Base-by-base conservation (phyloP, 92 coral and sea anemone species). In the Porites divaricata region DNA sequence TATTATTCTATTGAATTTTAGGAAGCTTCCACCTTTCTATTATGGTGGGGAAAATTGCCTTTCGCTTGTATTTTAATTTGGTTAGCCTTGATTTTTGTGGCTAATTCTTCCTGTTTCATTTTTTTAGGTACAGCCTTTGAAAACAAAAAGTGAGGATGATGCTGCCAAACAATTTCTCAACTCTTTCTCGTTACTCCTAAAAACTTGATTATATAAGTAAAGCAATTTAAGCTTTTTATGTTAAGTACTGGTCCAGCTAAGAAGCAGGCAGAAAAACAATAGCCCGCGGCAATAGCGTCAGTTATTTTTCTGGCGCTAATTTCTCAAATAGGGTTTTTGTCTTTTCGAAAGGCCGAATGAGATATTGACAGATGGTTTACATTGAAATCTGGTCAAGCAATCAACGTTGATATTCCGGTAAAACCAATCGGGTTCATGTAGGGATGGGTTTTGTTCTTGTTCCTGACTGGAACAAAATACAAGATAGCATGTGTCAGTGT, bases 61-160 rank as follows among this genome's bases (percentile, higher is more conserved):
- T 35, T 35, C 45, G 45, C 45, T 35, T 35, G 0, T 35, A 35
- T 35, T 35, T 4, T 0, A 35, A 35, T 35, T 4, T 35, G 45
- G 45, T 35, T 35, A 35, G 45, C 45, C 45, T 35, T 35, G 0
- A 35, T 0, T 35, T 35, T 35, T 35, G 45, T 35, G 45, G 45
- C 7, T 35, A 35, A 35, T 35, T 4, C 45, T 58, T 26, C 0
- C 15, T 54, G 52, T 77, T 66, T 67, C 1, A 16, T 21, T 68
- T 4, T 76, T 76, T 23, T 17, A 51, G 85, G 85, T 69, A 80
- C 85, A 23, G 85, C 85, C 51, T 69, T 80, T 49, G 85, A 80
- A 58, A 80, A 21, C 51, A 53, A 64, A 28, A 69, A 80, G 58
- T 53, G 57, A 80, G 20, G 20, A 68, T 1, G 26, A 63, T 64